Evolutionary conservation across 2,797 vertebrate species (phyloP).

Genomic region (Heteromormyrus szaboi): DNA sequence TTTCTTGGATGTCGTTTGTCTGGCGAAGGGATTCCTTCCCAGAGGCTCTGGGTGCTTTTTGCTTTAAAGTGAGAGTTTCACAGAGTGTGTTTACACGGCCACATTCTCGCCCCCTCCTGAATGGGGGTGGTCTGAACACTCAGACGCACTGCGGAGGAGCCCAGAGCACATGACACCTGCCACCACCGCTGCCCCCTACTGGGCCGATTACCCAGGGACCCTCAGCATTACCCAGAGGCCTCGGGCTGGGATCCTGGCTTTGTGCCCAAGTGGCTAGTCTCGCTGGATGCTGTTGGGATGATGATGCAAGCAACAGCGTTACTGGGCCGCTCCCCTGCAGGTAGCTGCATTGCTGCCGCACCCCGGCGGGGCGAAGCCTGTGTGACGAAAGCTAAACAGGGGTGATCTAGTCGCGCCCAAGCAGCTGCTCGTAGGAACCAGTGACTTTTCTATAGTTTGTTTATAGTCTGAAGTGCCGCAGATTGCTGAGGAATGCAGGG

Average conservation of each 20-base stretch:
- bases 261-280: not conserved
- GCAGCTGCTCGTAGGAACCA: not conserved
- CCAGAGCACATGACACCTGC: not conserved
- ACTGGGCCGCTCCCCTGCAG: not conserved
- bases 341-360: not conserved
- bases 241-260: not conserved
- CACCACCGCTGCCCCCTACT: not conserved
- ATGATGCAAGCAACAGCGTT: not conserved
- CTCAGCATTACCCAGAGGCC: too few relatives aligned
- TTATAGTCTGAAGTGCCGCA: constrained; percentile 34
- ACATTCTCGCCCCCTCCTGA: not conserved
- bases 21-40: not conserved
- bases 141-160: not conserved
- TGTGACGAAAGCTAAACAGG: not conserved
- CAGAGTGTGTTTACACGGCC: not conserved
- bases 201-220: not conserved
- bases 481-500: constrained; percentile 48
- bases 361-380: not conserved
- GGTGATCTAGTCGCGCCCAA: not conserved
- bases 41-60: not conserved
- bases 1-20: not conserved
- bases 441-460: not conserved
- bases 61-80: not conserved
- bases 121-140: not conserved
- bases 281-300: not conserved